Conservation (phyloP, 2,888 invertebrate genomes). For the Spodoptera littoralis region DNA sequence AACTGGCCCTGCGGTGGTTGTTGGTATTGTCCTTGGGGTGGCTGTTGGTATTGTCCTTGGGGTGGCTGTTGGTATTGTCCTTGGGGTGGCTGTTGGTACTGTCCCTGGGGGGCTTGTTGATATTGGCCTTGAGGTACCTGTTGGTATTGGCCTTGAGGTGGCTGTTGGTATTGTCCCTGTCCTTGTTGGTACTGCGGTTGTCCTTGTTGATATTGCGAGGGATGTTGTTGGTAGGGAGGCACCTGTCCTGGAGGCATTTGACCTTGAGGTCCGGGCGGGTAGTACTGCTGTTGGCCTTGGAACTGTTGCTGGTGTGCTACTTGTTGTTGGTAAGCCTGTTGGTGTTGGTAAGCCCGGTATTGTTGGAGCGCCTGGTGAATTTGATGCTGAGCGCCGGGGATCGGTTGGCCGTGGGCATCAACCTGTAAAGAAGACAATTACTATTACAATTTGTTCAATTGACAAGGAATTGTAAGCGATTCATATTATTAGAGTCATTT, state of each 20-base stretch:
- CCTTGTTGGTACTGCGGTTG: conserved; percentile 42
- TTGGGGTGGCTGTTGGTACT: conserved; percentile 58
- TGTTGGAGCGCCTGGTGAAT: conserved; percentile 77
- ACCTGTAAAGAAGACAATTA: conserved; percentile 63
- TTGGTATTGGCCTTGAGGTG: conserved; percentile 36
- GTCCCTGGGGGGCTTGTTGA: conserved; percentile 47
- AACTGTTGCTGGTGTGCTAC: conserved; percentile 49
- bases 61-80: conserved; percentile 55
- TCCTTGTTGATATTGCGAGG: conserved; percentile 54
- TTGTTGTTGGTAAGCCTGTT: conserved; percentile 62
- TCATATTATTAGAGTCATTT: too few species aligned
- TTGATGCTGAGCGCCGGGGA: conserved; percentile 81
- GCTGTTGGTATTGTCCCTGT: conserved; percentile 33
- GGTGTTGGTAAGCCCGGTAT: conserved; percentile 70
- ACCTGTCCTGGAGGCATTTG: conserved; percentile 63
- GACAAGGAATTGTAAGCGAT: too few species aligned
- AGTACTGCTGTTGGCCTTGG: conserved; percentile 56
- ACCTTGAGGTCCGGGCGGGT: conserved; percentile 59
- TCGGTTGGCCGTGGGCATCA: conserved; percentile 78
- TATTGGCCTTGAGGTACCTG: conserved; percentile 52
- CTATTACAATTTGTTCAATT: too few species aligned
- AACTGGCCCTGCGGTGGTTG: conserved; percentile 45
- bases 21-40: conserved; percentile 51
- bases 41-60: conserved; percentile 53
- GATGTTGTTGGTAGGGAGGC: conserved; percentile 62